A percentile compares a stretch with the other conserved stretches of the same genome.
These are phyloP conservation scores for Sylvilagus floridanus DNA, from an alignment of 2,797 vertebrate genomes.

Conservation along the genomic window DNA sequence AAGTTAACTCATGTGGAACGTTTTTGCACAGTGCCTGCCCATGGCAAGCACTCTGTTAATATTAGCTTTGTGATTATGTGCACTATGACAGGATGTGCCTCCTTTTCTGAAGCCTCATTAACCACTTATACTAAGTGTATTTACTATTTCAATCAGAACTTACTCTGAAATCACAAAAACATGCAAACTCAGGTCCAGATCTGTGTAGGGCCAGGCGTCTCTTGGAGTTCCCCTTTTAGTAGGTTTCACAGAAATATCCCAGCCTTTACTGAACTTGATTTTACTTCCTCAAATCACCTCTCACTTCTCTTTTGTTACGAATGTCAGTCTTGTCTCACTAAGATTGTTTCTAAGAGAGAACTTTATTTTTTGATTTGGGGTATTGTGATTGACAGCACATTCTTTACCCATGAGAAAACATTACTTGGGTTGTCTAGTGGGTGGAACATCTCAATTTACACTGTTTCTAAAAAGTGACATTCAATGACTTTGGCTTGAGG, in stretches of 20 bases:
- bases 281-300: slow-evolving; percentile 86
- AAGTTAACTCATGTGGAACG: not conserved
- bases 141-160: slow-evolving; percentile 65
- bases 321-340: not conserved
- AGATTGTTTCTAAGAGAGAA: slow-evolving; percentile 64
- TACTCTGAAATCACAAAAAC: slow-evolving; percentile 63
- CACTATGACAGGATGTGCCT: slow-evolving; percentile 54
- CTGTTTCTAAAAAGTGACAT: not conserved
- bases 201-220: slow-evolving; percentile 37
- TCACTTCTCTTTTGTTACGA: slow-evolving; percentile 83
- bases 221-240: slow-evolving; percentile 84
- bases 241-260: slow-evolving; percentile 76
- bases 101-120: slow-evolving; percentile 47
- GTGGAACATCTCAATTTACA: slow-evolving; percentile 51
- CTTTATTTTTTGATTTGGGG: not conserved
- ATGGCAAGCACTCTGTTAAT: not conserved
- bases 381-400: slow-evolving; percentile 17
- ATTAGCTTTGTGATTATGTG: slow-evolving; percentile 16
- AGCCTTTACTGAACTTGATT: slow-evolving; percentile 71
- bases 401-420: slow-evolving; percentile 54
- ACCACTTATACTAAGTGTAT: slow-evolving; percentile 19
- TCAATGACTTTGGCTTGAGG: not conserved
- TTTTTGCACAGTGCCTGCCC: not conserved
- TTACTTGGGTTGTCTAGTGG: not conserved
- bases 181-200: slow-evolving; percentile 78